Conservation (phyloP, 1,140 invertebrate species). For the Bombus terrestris region DNA sequence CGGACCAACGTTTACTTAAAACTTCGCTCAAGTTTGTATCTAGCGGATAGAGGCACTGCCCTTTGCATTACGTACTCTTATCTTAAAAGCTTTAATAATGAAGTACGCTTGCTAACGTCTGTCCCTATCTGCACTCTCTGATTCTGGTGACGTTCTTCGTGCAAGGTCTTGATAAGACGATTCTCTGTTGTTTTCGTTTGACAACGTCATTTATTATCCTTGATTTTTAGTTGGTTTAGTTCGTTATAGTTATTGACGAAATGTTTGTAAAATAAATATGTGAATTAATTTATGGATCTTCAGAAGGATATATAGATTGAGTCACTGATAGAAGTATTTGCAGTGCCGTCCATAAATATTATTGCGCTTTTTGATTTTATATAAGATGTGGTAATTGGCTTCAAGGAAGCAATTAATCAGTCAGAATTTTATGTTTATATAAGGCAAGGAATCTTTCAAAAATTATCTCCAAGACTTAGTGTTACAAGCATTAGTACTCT, state of each 20-base stretch:
- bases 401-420: no score
- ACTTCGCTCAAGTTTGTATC: slow-evolving; percentile 45
- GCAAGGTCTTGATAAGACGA: neutral
- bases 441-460: no score
- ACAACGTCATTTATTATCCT: no score
- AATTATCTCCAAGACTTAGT: no score
- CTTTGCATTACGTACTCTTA: slow-evolving; percentile 24
- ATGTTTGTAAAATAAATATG: neutral
- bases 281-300: neutral
- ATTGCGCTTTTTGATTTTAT: no score
- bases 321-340: neutral
- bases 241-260: neutral
- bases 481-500: no score
- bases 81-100: slow-evolving; percentile 47
- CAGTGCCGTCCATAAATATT: no score
- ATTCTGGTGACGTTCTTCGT: neutral
- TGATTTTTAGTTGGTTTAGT: no score
- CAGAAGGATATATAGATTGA: neutral
- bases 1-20: slow-evolving; percentile 16
- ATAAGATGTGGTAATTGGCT: no score
- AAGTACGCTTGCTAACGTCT: slow-evolving; percentile 1
- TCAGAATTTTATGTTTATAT: no score
- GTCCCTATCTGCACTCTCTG: neutral
- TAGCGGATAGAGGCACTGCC: neutral
- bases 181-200: no score